Percentiles rank a stretch among this genome's conserved stretches.
Conservation (phyloP, 2,113 vertebrate genomes). For the Halichoerus grypus region DNA sequence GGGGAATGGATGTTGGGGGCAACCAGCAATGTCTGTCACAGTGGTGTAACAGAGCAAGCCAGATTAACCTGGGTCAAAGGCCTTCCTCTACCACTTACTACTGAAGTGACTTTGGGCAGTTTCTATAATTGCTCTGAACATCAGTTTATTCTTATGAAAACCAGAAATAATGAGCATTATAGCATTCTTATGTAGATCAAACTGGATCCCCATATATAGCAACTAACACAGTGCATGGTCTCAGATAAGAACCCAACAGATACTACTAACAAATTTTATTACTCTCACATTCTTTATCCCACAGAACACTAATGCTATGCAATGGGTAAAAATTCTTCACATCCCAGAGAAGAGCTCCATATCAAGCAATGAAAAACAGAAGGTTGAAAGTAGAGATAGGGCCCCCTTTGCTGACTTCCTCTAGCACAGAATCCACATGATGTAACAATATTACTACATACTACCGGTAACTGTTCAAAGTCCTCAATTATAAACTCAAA, state of each 20-base stretch:
- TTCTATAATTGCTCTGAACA: not conserved
- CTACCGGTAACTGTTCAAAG: not conserved
- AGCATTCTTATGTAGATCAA: not conserved
- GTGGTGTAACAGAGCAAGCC: not conserved
- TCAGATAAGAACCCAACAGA: not conserved
- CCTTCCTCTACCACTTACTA: too few species aligned
- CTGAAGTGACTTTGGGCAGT: not conserved
- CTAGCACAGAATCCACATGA: not conserved
- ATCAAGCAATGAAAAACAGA: not conserved
- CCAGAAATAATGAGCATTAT: not conserved
- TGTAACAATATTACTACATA: not conserved
- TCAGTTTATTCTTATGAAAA: not conserved
- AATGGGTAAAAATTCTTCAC: not conserved
- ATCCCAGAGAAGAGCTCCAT: not conserved
- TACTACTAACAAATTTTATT: not conserved
- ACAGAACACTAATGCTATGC: not conserved
- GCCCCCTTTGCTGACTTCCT: not conserved
- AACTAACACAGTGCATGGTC: not conserved
- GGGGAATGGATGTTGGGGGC: not conserved
- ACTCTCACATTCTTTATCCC: not conserved
- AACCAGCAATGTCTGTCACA: not conserved
- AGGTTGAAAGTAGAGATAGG: not conserved
- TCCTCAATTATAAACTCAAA: not conserved
- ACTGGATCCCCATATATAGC: not conserved
- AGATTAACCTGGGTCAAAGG: not conserved